Percentiles rank a stretch among this genome's conserved stretches.
These are phyloP conservation scores for Odontamblyopus rebecca DNA, from an alignment of 2,797 vertebrate genomes.

Conservation along the genomic window DNA sequence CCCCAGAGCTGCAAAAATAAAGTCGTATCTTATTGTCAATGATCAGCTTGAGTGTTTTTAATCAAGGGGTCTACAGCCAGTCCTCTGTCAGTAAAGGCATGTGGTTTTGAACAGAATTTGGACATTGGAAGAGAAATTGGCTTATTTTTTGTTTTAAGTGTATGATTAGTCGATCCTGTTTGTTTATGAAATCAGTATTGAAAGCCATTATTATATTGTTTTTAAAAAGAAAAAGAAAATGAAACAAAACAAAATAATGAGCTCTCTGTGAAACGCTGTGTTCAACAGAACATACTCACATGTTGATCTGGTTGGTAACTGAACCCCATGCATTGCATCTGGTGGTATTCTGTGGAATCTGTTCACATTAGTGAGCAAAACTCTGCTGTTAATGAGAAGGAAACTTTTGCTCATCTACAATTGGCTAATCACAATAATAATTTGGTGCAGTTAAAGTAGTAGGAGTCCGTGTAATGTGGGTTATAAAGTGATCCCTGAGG, in stretches of 20 bases:
- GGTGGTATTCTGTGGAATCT: slow-evolving; percentile 12
- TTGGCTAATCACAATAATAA: slow-evolving; percentile 25
- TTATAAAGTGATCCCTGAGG: slow-evolving; percentile 21
- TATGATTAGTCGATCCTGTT: too few species aligned
- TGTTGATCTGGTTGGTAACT: neutral
- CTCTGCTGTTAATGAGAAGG: slow-evolving; percentile 16
- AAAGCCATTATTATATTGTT: too few species aligned
- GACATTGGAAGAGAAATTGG: too few species aligned
- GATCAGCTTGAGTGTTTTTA: too few species aligned
- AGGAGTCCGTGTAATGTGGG: slow-evolving; percentile 11
- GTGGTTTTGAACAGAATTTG: too few species aligned
- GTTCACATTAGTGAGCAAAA: slow-evolving; percentile 17
- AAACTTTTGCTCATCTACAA: slow-evolving; percentile 25
- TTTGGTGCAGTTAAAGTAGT: slow-evolving; percentile 8
- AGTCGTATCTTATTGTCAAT: too few species aligned
- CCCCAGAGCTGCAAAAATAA: neutral
- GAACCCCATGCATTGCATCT: neutral
- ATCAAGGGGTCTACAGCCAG: too few species aligned
- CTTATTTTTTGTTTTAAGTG: too few species aligned
- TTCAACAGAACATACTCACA: neutral
- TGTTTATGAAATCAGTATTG: too few species aligned
- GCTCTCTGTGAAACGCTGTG: neutral
- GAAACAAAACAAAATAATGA: neutral
- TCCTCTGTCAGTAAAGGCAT: too few species aligned
- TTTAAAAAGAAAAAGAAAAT: too few species aligned